Conservation (phyloP, 2,888 invertebrate species). For the Taphrorychus bicolor region DNA sequence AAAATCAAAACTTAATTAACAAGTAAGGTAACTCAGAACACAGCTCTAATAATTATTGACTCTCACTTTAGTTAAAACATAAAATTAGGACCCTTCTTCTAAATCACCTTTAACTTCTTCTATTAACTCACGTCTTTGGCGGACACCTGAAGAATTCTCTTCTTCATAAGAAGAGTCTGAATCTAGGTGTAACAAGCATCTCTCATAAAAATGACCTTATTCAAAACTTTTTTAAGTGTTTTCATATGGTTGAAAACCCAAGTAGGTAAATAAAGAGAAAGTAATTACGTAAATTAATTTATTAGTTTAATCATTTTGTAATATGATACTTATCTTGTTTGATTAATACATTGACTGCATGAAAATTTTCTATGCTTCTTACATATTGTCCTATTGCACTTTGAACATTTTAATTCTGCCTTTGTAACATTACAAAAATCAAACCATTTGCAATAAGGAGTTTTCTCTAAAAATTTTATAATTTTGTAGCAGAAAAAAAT, state of each 20-base stretch:
- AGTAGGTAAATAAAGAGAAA: not conserved
- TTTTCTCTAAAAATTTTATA: not conserved
- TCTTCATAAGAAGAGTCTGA: conserved; percentile 19
- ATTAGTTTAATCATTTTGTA: too few species aligned
- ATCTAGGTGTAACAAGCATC: conserved; percentile 6
- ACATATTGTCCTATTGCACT: conserved; percentile 2
- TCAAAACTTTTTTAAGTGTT: not conserved
- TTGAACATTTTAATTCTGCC: conserved; percentile 5
- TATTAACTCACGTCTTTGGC: conserved; percentile 13
- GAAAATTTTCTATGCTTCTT: not conserved
- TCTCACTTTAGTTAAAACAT: too few species aligned
- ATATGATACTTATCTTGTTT: too few species aligned
- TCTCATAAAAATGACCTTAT: too few species aligned
- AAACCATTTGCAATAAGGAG: not conserved
- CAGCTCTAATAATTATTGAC: too few species aligned
- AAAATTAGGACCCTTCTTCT: too few species aligned
- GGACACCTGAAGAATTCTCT: conserved; percentile 4
- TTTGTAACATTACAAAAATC: not conserved
- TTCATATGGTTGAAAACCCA: too few species aligned
- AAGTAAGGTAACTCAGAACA: too few species aligned
- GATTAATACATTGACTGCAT: not conserved
- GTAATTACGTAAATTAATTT: not conserved
- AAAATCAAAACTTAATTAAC: too few species aligned
- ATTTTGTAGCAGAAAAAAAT: not conserved
- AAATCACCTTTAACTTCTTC: conserved; percentile 12